These are phyloP conservation scores for Pemphredon lugubris DNA, from an alignment of 2,888 invertebrate species.

Conservation along the genomic window DNA sequence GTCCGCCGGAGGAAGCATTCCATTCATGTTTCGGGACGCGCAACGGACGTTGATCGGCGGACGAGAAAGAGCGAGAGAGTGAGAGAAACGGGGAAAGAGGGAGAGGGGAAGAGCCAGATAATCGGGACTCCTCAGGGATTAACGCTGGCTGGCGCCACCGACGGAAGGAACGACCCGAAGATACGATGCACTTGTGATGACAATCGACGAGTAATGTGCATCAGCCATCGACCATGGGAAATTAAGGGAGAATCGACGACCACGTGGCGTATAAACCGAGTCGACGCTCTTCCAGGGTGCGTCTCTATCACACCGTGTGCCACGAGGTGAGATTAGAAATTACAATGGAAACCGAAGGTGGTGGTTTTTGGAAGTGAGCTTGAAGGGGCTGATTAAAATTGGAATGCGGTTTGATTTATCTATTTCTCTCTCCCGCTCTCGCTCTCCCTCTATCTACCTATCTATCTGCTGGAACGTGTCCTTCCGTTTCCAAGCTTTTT, in stretches of 20 bases:
- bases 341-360: background rate
- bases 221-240: slow-evolving; percentile 13
- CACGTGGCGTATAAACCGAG: slow-evolving; percentile 48
- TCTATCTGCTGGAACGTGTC: background rate
- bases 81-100: slow-evolving; percentile 45
- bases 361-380: background rate
- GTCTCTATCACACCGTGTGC: too few species aligned
- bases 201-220: slow-evolving; percentile 39
- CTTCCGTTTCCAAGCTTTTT: background rate
- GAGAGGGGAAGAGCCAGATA: slow-evolving; percentile 51
- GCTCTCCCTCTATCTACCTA: background rate
- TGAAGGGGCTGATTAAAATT: background rate
- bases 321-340: too few species aligned
- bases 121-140: slow-evolving; percentile 39
- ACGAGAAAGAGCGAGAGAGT: slow-evolving; percentile 49
- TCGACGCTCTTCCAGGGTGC: slow-evolving; percentile 21
- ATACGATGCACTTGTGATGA: slow-evolving; percentile 43
- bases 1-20: slow-evolving; percentile 72
- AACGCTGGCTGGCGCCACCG: slow-evolving; percentile 55
- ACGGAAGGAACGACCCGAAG: slow-evolving; percentile 53
- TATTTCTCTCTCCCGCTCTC: slow-evolving; percentile 13
- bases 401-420: background rate
- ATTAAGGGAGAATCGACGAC: slow-evolving; percentile 15
- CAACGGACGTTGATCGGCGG: slow-evolving; percentile 64
- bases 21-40: slow-evolving; percentile 76